These are phyloP conservation scores for Vulpes lagopus DNA, from an alignment of 2,113 vertebrate species.

Conservation along the genomic window DNA sequence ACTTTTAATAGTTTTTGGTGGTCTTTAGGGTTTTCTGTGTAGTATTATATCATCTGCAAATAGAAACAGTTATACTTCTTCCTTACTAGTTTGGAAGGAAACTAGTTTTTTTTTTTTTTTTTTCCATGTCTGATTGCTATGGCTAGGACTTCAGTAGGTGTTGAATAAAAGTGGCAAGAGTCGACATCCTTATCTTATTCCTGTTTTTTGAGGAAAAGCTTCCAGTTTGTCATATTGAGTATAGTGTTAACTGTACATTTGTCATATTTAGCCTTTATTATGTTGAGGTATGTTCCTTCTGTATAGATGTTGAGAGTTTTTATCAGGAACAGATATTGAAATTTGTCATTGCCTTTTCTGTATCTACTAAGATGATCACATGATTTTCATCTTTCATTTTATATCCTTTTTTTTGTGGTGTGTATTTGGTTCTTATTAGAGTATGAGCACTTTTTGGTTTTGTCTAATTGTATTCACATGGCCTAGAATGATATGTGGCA, in stretches of 20 bases:
- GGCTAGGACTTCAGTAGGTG: background rate
- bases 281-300: background rate
- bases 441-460: slow-evolving; percentile 9
- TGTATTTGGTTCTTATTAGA: slow-evolving; percentile 16
- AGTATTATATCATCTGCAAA: background rate
- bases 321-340: background rate
- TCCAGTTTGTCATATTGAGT: background rate
- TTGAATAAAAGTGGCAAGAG: background rate
- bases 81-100: background rate
- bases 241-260: background rate
- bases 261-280: background rate
- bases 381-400: background rate
- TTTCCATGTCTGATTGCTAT: background rate
- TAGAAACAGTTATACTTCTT: background rate
- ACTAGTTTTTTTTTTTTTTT: background rate
- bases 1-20: background rate
- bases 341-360: background rate
- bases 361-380: background rate
- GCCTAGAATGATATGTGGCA: background rate
- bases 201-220: background rate
- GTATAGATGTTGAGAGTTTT: background rate
- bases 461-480: background rate
- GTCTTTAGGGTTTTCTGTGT: background rate
- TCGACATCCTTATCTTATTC: background rate
- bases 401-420: background rate